phyloP scores from a whole-genome alignment of 2,888 invertebrate genomes.

The Plagodis dolabraria region DNA sequence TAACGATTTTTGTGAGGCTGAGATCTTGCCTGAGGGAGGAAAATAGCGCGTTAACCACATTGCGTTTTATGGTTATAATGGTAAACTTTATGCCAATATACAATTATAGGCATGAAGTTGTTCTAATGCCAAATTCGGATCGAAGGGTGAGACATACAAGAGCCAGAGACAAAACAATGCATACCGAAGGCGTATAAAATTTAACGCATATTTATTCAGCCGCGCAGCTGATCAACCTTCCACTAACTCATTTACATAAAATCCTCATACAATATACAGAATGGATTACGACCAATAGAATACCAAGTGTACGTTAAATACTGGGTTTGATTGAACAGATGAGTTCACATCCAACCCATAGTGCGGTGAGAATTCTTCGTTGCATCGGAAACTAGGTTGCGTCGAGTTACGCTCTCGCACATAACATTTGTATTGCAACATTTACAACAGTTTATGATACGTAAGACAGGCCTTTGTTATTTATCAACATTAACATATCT shows the following conservation, averaged over 20 bases:
- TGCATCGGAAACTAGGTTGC: slow-evolving; percentile 47
- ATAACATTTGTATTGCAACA: slow-evolving; percentile 42
- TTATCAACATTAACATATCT: slow-evolving; percentile 22
- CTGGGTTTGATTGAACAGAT: slow-evolving; percentile 50
- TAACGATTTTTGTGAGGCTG: background rate
- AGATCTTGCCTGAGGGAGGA: background rate
- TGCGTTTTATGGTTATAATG: background rate
- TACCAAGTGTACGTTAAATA: slow-evolving; percentile 38
- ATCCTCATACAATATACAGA: slow-evolving; percentile 46
- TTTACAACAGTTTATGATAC: slow-evolving; percentile 37
- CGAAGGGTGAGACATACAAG: slow-evolving; percentile 28
- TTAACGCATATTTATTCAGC: slow-evolving; percentile 61
- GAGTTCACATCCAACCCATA: slow-evolving; percentile 42
- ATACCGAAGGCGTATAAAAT: slow-evolving; percentile 48
- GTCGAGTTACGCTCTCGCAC: slow-evolving; percentile 44
- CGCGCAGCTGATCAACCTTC: slow-evolving; percentile 61
- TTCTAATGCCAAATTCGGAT: background rate
- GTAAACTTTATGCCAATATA: too few relatives aligned
- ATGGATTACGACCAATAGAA: slow-evolving; percentile 38
- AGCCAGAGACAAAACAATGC: slow-evolving; percentile 42
- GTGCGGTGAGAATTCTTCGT: slow-evolving; percentile 47
- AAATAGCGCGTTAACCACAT: background rate
- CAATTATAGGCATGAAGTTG: background rate
- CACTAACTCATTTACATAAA: slow-evolving; percentile 58
- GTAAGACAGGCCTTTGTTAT: slow-evolving; percentile 30